A percentile compares a stretch with the other conserved stretches of the same genome.
Conservation (phyloP, 1,140 invertebrate genomes). For the Zaprionus gabonicus region DNA sequence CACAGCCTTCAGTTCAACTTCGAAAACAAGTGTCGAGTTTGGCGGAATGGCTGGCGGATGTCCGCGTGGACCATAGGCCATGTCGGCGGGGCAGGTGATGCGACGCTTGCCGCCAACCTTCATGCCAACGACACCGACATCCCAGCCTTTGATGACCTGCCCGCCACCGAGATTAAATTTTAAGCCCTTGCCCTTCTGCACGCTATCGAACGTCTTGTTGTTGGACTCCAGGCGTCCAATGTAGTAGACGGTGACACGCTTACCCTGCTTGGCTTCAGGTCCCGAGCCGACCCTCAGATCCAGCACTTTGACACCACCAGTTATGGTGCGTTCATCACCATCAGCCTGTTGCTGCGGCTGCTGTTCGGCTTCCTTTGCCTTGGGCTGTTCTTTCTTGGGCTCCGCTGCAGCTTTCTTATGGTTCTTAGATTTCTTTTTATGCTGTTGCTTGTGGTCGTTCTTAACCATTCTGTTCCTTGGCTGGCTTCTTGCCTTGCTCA, state of each 20-base stretch:
- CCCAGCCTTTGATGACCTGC: conserved; percentile 97
- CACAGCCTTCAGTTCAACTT: conserved; percentile 93
- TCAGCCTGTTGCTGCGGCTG: conserved; percentile 57
- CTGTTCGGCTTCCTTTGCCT: conserved; percentile 61
- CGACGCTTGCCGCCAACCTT: conserved; percentile 96
- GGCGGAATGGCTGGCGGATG: conserved; percentile 93
- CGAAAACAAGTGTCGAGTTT: conserved; percentile 93
- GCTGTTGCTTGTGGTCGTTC: conserved; percentile 57
- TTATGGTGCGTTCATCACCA: conserved; percentile 85
- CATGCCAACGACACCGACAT: conserved; percentile 94
- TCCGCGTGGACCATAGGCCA: conserved; percentile 94
- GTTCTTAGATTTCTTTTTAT: conserved; percentile 63
- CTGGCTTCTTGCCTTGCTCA: conserved; percentile 47
- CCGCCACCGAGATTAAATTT: conserved; percentile 93
- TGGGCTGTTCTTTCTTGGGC: conserved; percentile 55
- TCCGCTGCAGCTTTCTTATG: conserved; percentile 52
- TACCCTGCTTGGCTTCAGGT: conserved; percentile 90
- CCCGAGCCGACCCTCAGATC: conserved; percentile 92
- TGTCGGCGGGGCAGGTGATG: conserved; percentile 92
- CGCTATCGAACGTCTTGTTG: conserved; percentile 92
- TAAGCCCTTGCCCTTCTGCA: conserved; percentile 90
- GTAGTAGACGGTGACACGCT: conserved; percentile 92
- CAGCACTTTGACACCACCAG: conserved; percentile 91
- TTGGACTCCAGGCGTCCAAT: conserved; percentile 91
- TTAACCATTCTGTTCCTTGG: conserved; percentile 76